phyloP scores from a whole-genome alignment of 2,113 vertebrate species.

The Tupaia tana region DNA sequence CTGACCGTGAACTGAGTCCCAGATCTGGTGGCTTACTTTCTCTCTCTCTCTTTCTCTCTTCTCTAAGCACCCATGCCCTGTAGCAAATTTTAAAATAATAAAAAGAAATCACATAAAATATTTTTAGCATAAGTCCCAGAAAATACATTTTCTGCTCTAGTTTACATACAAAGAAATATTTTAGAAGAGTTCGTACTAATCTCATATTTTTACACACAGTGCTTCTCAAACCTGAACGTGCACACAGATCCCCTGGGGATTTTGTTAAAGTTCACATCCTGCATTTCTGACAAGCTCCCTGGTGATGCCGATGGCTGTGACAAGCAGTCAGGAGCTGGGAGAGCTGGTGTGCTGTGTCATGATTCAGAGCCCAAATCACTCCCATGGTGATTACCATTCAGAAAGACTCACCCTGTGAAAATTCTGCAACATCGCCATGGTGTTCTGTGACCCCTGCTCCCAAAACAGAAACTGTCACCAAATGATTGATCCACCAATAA shows the following conservation, averaged over 20 bases:
- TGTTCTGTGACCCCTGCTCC: background rate
- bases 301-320: background rate
- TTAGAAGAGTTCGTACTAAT: background rate
- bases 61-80: too few relatives aligned
- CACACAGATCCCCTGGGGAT: too few relatives aligned
- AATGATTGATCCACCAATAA: constrained; percentile 35
- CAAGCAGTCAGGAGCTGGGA: background rate
- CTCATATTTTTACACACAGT: background rate
- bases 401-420: background rate
- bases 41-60: too few relatives aligned
- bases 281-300: background rate
- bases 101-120: too few relatives aligned
- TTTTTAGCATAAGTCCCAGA: background rate
- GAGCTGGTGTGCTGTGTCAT: background rate
- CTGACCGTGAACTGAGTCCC: too few relatives aligned
- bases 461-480: background rate
- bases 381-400: background rate
- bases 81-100: too few relatives aligned
- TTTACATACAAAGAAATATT: background rate
- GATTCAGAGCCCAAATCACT: background rate
- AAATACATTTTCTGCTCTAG: background rate
- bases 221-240: background rate
- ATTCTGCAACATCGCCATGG: background rate
- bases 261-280: background rate
- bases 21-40: too few relatives aligned